These are phyloP conservation scores for Thereva unica DNA, from an alignment of 2,888 invertebrate species.

Conservation along the genomic window DNA sequence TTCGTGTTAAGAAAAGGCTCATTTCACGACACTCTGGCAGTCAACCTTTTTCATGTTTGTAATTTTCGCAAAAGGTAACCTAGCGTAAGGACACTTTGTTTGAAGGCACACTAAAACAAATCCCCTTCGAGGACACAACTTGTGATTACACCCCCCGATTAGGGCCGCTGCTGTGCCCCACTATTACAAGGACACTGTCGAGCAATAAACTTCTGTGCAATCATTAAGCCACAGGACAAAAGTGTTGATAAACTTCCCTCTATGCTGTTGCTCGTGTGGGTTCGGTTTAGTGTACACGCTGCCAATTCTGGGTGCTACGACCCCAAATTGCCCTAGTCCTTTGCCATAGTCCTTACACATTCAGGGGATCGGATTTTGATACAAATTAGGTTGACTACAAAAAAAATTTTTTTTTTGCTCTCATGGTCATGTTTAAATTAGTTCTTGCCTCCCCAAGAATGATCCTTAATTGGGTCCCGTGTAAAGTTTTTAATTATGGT, in stretches of 20 bases:
- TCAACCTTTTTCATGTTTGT: constrained; percentile 7
- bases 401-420: constrained; percentile 2
- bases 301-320: no score
- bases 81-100: constrained; percentile 12
- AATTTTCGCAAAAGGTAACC: constrained; percentile 5
- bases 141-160: constrained; percentile 16
- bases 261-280: neutral
- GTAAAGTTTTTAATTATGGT: constrained; percentile 15
- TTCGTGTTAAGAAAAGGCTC: constrained; percentile 5
- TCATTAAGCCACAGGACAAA: constrained; percentile 14
- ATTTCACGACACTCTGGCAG: neutral
- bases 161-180: neutral
- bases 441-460: constrained; percentile 1
- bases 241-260: constrained; percentile 16
- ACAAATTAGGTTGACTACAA: constrained; percentile 14
- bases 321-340: no score
- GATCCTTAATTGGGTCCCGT: constrained; percentile 8
- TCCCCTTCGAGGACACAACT: constrained; percentile 8
- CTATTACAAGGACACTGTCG: neutral
- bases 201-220: constrained; percentile 7
- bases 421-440: constrained; percentile 8
- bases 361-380: constrained; percentile 16
- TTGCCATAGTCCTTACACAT: no score
- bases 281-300: neutral
- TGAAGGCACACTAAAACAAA: neutral